A percentile compares a stretch with the other conserved stretches of the same genome.
Evolutionary conservation across 2,797 vertebrate species (phyloP).

Genomic region (Rhinoraja longicauda): DNA sequence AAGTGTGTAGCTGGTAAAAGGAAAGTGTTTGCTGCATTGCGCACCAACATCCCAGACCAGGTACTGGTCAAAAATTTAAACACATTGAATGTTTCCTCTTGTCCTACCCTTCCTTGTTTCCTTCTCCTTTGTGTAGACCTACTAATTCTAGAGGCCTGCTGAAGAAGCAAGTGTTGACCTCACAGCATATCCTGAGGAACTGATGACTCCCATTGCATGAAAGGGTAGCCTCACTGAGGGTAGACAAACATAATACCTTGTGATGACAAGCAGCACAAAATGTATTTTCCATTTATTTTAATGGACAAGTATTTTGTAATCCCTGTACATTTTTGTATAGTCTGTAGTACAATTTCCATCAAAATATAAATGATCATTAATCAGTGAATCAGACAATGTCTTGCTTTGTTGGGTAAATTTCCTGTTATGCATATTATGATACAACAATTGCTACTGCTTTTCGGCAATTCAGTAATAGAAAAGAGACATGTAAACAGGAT

Average conservation of each 20-base stretch:
- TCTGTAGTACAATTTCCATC: background rate
- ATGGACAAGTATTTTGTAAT: background rate
- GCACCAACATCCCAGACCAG: background rate
- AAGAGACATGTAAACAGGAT: background rate
- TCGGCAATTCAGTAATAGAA: background rate
- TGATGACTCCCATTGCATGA: background rate
- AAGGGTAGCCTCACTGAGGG: background rate
- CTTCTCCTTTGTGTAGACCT: background rate
- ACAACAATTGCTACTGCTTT: background rate
- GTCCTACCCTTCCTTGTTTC: background rate
- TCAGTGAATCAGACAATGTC: background rate
- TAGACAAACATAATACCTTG: background rate
- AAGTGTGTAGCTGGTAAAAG: background rate
- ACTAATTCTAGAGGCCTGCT: background rate
- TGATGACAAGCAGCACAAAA: background rate
- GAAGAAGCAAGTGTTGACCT: background rate
- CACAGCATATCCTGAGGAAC: constrained; percentile 17
- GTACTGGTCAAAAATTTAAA: background rate
- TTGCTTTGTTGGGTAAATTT: background rate
- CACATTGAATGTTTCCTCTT: background rate
- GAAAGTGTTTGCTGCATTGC: background rate
- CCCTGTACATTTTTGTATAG: background rate
- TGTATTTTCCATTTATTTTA: background rate
- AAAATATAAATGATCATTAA: background rate
- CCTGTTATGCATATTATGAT: background rate